Evolutionary conservation across 2,113 vertebrate genomes (phyloP).

Genomic region (Dissostichus mawsoni): DNA sequence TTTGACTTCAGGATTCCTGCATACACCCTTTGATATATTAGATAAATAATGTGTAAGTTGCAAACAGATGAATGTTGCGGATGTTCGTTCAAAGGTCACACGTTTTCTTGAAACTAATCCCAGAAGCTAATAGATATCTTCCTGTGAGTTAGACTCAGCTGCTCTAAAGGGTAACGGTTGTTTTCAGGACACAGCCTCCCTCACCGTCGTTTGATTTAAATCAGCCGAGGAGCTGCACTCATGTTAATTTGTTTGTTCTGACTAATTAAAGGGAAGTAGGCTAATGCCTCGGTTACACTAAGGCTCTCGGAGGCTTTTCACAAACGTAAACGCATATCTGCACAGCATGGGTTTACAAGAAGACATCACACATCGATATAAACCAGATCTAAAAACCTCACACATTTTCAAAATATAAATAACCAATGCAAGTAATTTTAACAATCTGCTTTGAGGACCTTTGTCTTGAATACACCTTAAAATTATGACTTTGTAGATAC

Average conservation of each 20-base stretch:
- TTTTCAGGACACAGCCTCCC: conserved; percentile 21
- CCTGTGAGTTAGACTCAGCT: neutral
- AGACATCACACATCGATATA: too few species aligned
- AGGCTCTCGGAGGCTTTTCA: conserved; percentile 11
- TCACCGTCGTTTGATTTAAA: conserved; percentile 4
- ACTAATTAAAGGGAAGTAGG: conserved; percentile 1
- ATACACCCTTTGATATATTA: too few species aligned
- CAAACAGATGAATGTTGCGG: too few species aligned
- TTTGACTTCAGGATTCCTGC: too few species aligned
- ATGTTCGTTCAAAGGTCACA: neutral
- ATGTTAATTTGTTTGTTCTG: conserved; percentile 15
- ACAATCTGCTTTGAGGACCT: neutral
- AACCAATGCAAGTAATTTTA: neutral
- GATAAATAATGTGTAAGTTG: too few species aligned
- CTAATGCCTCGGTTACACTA: conserved; percentile 6
- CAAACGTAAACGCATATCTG: neutral
- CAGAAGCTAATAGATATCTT: neutral
- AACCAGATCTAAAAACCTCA: too few species aligned
- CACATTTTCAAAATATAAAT: too few species aligned
- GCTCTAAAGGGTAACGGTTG: conserved; percentile 2
- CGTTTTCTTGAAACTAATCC: neutral
- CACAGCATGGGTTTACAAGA: neutral
- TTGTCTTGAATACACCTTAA: too few species aligned
- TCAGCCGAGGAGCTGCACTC: neutral
- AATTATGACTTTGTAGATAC: too few species aligned